These are phyloP conservation scores for Nephrotoma appendiculata DNA, from an alignment of 2,888 invertebrate genomes.

Conservation along the genomic window DNA sequence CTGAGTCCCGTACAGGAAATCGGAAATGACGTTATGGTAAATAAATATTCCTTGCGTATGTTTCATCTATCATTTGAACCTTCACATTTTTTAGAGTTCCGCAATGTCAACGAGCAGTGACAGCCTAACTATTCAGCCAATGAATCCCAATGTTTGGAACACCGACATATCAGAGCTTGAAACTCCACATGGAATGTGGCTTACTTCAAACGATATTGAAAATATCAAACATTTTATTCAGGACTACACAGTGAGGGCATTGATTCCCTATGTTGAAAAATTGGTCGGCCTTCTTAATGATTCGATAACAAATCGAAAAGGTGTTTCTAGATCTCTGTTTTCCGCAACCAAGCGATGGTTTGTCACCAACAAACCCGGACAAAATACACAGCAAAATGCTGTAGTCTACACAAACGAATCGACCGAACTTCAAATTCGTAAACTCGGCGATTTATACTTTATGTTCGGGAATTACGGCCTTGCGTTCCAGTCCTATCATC, in stretches of 20 bases:
- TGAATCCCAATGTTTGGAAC: conserved; percentile 42
- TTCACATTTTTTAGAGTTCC: conserved; percentile 21
- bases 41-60: background rate
- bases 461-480: conserved; percentile 87
- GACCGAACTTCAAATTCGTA: conserved; percentile 82
- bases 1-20: conserved; percentile 54
- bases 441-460: conserved; percentile 90
- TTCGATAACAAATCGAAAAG: conserved; percentile 73
- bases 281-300: conserved; percentile 70
- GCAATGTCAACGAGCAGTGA: conserved; percentile 39
- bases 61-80: background rate
- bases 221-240: conserved; percentile 69
- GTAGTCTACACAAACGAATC: conserved; percentile 74
- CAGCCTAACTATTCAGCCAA: conserved; percentile 36
- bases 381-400: conserved; percentile 55
- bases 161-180: conserved; percentile 37
- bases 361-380: conserved; percentile 74
- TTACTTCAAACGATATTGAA: conserved; percentile 73
- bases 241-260: conserved; percentile 72
- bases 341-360: conserved; percentile 95
- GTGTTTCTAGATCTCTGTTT: conserved; percentile 81
- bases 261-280: conserved; percentile 85
- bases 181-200: conserved; percentile 51
- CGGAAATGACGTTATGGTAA: conserved; percentile 40
- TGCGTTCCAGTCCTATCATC: conserved; percentile 88